phyloP scores from a whole-genome alignment of 2,888 invertebrate species.

The Agriotes lineatus region DNA sequence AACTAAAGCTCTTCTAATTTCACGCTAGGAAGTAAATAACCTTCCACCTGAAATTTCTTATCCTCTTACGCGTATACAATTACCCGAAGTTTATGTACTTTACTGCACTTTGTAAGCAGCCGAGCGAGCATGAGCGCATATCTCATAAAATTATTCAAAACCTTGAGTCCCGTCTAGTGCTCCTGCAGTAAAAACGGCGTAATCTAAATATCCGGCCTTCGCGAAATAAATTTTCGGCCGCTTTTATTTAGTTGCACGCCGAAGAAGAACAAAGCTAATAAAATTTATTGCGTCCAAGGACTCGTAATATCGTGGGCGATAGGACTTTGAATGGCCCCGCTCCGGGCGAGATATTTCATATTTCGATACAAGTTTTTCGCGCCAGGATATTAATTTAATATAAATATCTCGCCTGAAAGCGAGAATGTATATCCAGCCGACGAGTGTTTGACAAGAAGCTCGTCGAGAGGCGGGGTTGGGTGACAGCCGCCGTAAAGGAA shows the following conservation, averaged over 20 bases:
- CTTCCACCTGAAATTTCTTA: conserved; percentile 57
- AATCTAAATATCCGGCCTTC: conserved; percentile 26
- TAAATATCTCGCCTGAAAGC: conserved; percentile 28
- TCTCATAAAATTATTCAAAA: conserved; percentile 40
- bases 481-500: conserved; percentile 30
- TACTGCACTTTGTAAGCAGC: conserved; percentile 48
- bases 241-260: background rate
- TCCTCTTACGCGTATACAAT: conserved; percentile 55
- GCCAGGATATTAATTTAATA: conserved; percentile 40
- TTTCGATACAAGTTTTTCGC: conserved; percentile 13
- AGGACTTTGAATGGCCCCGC: background rate
- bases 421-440: conserved; percentile 29
- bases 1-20: conserved; percentile 54
- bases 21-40: conserved; percentile 56
- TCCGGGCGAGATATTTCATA: background rate
- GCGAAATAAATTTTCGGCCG: background rate
- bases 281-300: background rate
- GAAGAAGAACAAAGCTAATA: background rate
- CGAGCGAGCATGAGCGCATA: conserved; percentile 36
- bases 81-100: conserved; percentile 50
- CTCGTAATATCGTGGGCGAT: background rate
- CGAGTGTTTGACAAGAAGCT: conserved; percentile 33
- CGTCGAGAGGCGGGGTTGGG: conserved; percentile 21
- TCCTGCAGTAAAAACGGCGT: conserved; percentile 20
- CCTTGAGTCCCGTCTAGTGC: conserved; percentile 37